Evolutionary conservation across 2,113 vertebrate species (phyloP), one percentile per base, ranked within the genome.

Genomic region (Illadopsis cleaveri): DNA sequence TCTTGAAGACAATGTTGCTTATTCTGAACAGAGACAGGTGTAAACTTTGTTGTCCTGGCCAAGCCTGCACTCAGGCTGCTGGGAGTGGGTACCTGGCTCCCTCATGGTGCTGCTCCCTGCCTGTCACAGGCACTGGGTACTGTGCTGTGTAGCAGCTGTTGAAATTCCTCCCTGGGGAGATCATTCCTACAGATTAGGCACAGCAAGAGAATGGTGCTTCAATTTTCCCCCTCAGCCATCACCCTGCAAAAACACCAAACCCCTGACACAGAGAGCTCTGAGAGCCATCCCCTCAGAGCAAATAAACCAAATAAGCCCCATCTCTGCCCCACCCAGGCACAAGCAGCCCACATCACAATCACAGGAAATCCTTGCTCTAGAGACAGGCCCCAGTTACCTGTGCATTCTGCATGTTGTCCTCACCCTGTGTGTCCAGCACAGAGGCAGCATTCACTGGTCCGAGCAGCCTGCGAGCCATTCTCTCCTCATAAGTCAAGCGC

Each of bases 391-490:
- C 54, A 9, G 47, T 92, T 98, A 99, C 99, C 98, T 99, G 98
- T 60, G 98, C 86, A 1, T 98, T 97, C 71, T 98, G 98, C 45
- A 95, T 44, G 73, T 98, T 98, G 90, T 97, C 98, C 25, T 98
- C 98, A 60, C 94, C 96, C 84, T 98, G 98, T 70, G 98, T 70
- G 92, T 99, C 98, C 91, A 99, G 97, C 77, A 99, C 98, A n/a
- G 98, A 98, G 71, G 98, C 98, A 87, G 98, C 98, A 13, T 98
- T 99, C 76, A 98, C 98, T 85, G 99, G 99, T 94, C 99, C 99
- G 17, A 99, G 98, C 98, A 99, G 98, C 96, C 99, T 98, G 62
- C 99, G 99, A 92, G 99, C 99, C 99, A 99, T 99, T 65, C 98
- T 98, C 82, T 99, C 99, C 90, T 99, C 99, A 66, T 99, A 99